These are phyloP conservation scores for Hafferia zeledoni DNA, from an alignment of 2,797 vertebrate species.

Conservation along the genomic window DNA sequence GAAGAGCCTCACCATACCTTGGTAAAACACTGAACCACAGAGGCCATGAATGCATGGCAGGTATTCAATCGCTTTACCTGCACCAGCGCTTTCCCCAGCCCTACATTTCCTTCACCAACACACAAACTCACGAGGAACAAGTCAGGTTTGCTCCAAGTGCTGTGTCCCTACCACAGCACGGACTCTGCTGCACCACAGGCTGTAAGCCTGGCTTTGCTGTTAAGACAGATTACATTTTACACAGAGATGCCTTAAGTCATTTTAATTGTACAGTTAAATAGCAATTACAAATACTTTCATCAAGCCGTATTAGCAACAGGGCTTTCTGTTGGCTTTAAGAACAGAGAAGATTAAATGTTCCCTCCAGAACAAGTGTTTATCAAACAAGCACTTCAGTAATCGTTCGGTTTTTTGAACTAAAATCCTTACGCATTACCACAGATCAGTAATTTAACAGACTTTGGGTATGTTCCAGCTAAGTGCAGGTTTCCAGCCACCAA, in stretches of 20 bases:
- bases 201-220: neutral
- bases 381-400: neutral
- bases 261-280: neutral
- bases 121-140: accelerated
- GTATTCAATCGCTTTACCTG: accelerated
- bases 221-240: neutral
- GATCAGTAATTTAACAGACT: neutral
- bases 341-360: neutral
- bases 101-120: neutral
- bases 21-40: neutral
- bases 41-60: accelerated
- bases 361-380: neutral
- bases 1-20: neutral
- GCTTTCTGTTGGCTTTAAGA: neutral
- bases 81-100: accelerated
- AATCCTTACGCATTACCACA: neutral
- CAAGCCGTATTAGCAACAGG: neutral
- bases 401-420: neutral
- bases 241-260: neutral
- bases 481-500: neutral
- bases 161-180: accelerated
- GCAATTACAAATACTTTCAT: neutral
- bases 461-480: accelerated
- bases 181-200: neutral
- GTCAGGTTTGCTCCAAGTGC: accelerated